phyloP scores from a whole-genome alignment of 2,888 invertebrate genomes.

The Scotopteryx bipunctaria region DNA sequence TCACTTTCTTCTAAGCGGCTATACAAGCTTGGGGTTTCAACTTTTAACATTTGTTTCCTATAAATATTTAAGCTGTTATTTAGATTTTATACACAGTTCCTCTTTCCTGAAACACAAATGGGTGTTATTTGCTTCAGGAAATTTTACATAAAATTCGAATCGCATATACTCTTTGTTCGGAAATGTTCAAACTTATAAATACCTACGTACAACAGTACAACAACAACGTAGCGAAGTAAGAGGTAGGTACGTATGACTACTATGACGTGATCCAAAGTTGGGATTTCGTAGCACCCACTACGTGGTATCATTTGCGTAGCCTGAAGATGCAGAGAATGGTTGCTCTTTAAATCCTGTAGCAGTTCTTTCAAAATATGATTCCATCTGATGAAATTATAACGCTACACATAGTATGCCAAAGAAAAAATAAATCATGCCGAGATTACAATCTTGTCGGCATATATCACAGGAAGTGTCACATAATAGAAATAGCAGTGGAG shows the following conservation, averaged over 20 bases:
- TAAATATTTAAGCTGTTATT: slow-evolving; percentile 21
- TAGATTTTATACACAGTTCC: slow-evolving; percentile 1
- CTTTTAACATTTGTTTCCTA: slow-evolving; percentile 15
- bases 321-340: too few species aligned
- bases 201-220: too few species aligned
- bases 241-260: too few species aligned
- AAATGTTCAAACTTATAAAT: too few species aligned
- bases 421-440: slow-evolving; percentile 18
- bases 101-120: neutral
- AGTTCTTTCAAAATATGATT: too few species aligned
- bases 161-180: too few species aligned
- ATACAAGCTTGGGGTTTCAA: slow-evolving; percentile 12
- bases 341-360: too few species aligned
- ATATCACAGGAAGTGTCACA: slow-evolving; percentile 9
- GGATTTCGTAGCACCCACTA: too few species aligned
- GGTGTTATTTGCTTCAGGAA: neutral
- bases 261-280: too few species aligned
- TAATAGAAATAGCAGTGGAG: too few species aligned
- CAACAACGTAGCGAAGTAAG: too few species aligned
- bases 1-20: slow-evolving; percentile 1
- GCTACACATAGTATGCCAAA: neutral
- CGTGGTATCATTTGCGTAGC: too few species aligned
- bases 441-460: slow-evolving; percentile 18
- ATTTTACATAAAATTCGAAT: neutral
- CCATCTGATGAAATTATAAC: neutral